A percentile compares a stretch with the other conserved stretches of the same genome.
Evolutionary conservation across 2,113 vertebrate genomes (phyloP).

Genomic region (Neodontobutis hainanensis): DNA sequence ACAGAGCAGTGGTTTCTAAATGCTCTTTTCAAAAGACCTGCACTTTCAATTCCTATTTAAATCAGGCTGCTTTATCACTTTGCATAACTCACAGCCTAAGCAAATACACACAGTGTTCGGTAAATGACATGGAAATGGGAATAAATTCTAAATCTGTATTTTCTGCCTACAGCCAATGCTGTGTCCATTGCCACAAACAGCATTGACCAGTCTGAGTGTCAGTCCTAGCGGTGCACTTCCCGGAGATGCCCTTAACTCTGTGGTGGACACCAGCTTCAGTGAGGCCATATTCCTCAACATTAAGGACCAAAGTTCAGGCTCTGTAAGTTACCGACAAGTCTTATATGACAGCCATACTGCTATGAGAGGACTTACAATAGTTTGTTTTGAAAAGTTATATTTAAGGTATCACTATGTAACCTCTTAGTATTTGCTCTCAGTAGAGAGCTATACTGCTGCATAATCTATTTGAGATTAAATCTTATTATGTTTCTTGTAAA

Average conservation of each 20-base stretch:
- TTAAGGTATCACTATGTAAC: too few relatives aligned
- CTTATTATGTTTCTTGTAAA: too few relatives aligned
- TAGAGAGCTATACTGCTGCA: too few relatives aligned
- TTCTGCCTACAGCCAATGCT: conserved; percentile 74
- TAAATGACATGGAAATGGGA: background rate
- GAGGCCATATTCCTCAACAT: conserved; percentile 72
- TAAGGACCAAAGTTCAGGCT: conserved; percentile 68
- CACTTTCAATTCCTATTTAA: conserved; percentile 49
- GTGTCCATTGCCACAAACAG: conserved; percentile 84
- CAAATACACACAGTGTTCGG: background rate
- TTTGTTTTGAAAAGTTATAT: too few relatives aligned
- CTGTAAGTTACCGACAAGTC: conserved; percentile 54
- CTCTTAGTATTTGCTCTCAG: too few relatives aligned
- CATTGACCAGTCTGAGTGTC: conserved; percentile 82
- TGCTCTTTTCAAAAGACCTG: conserved; percentile 21
- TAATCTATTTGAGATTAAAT: too few relatives aligned
- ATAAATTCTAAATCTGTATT: conserved; percentile 8
- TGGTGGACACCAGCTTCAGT: conserved; percentile 81
- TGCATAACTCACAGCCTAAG: background rate
- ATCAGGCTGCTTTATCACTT: background rate
- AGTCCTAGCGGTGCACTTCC: conserved; percentile 90
- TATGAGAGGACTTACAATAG: too few relatives aligned
- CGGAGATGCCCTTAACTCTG: conserved; percentile 90
- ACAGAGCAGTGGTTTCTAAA: conserved; percentile 7
- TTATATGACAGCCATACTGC: background rate